Evolutionary conservation across 2,888 invertebrate genomes (phyloP), one percentile per base, ranked within the genome.

Genomic region (Helobdella robusta): DNA sequence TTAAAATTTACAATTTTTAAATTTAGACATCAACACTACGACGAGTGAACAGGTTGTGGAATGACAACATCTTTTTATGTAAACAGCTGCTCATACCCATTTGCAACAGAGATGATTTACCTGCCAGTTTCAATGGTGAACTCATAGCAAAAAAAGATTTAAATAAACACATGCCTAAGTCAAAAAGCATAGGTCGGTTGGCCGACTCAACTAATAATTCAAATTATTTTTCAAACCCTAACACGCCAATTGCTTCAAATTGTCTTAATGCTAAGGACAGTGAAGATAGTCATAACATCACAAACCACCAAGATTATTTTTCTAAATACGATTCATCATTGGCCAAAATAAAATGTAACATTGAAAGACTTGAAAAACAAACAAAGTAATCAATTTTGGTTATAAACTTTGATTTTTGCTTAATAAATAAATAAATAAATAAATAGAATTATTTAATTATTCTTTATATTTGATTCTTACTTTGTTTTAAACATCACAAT

Each of bases 321-420:
- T 46, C 44, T 25, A 62, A 62, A n/a, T 62, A 32, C 34, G 62
- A 62, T 32, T 62, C 62, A 34, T 62, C 62, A 20, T 23, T 62
- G 20, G 36, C 62, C 25, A 62, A 62, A n/a, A 62, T 62, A 15
- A 62, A 62, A 30, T 32, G 23, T 28, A 62, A 62, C 28, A 23
- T 62, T 30, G 62, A 62, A 32, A 62, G 30, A 48, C 48, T 62
- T 62, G 62, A 62, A 46, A 62, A 62, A 30, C 44, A 62, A 30
- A 32, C 44, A 44, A 62, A 50, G 62, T 62, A 30, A n/a, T n/a
- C n/a, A n/a, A n/a, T n/a, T n/a, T n/a, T n/a, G n/a, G n/a, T n/a
- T n/a, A n/a, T n/a, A n/a, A n/a, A n/a, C n/a, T n/a, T n/a, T n/a
- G n/a, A n/a, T n/a, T n/a, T n/a, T n/a, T n/a, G n/a, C n/a, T n/a